Conservation (phyloP, 2,797 vertebrate genomes). For the Champsocephalus gunnari region DNA sequence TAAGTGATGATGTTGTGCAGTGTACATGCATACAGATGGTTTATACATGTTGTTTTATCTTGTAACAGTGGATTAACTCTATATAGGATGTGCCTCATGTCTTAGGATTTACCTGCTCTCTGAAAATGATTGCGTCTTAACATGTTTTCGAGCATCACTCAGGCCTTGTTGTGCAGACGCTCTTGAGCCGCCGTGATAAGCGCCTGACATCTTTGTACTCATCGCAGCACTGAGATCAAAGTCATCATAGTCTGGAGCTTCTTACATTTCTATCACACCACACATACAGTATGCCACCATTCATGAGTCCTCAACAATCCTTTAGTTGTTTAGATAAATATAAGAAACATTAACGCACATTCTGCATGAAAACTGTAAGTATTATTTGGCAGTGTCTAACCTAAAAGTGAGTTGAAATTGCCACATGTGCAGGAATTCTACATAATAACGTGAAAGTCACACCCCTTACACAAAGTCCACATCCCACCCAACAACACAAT, state of each 20-base stretch:
- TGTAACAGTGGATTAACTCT: slow-evolving; percentile 57
- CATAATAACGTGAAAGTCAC: slow-evolving; percentile 5
- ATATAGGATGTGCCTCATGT: slow-evolving; percentile 81
- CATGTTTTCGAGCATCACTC: slow-evolving; percentile 88
- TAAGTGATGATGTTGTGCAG: slow-evolving; percentile 38
- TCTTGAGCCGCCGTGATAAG: slow-evolving; percentile 91
- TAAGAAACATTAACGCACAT: background rate
- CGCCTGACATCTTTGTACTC: slow-evolving; percentile 90
- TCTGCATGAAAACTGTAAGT: background rate
- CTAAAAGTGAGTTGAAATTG: too few species aligned
- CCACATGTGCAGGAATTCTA: background rate
- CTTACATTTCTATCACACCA: slow-evolving; percentile 36
- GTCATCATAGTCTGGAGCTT: slow-evolving; percentile 84
- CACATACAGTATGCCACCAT: slow-evolving; percentile 82
- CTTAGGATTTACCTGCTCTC: slow-evolving; percentile 90
- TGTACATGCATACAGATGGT: slow-evolving; percentile 39
- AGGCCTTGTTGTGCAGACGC: slow-evolving; percentile 88
- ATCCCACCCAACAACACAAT: slow-evolving; percentile 39
- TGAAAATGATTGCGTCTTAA: slow-evolving; percentile 89
- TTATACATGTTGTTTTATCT: slow-evolving; percentile 65
- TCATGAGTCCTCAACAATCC: slow-evolving; percentile 66
- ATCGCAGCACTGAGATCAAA: slow-evolving; percentile 91
- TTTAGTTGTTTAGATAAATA: slow-evolving; percentile 11
- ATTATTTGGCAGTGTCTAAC: background rate
- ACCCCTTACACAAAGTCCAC: slow-evolving; percentile 7